A percentile compares a stretch with the other conserved stretches of the same genome.
Evolutionary conservation across 2,888 invertebrate species (phyloP).

Genomic region (Dioctria linearis): DNA sequence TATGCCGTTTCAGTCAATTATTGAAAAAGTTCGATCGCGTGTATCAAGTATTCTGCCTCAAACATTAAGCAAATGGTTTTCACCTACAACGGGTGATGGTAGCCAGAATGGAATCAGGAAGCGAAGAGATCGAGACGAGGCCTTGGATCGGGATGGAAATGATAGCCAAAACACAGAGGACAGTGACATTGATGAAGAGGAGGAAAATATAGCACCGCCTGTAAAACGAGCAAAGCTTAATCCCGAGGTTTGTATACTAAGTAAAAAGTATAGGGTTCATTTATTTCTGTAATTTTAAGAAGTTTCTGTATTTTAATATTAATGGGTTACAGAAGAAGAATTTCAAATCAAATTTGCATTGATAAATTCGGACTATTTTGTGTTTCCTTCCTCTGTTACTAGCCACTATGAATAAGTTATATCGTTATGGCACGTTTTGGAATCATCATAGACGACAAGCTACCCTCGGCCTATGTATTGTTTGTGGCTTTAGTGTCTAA

Average conservation of each 20-base stretch:
- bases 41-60: constrained; percentile 68
- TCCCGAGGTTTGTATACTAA: constrained; percentile 21
- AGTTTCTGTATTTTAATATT: no score
- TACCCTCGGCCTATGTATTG: no score
- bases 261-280: no score
- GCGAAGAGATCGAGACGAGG: constrained; percentile 65
- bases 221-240: constrained; percentile 51
- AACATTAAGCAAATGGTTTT: constrained; percentile 69
- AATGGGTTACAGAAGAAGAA: no score
- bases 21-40: constrained; percentile 68
- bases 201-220: constrained; percentile 49
- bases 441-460: no score
- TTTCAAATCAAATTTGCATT: no score
- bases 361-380: no score
- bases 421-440: no score
- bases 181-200: constrained; percentile 47
- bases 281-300: no score
- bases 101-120: constrained; percentile 62
- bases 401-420: no score
- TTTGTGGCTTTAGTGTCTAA: no score
- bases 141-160: constrained; percentile 56
- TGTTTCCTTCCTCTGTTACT: no score
- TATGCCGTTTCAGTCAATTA: constrained; percentile 66
- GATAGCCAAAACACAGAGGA: constrained; percentile 48
- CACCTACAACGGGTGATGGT: constrained; percentile 61